Conservation (phyloP, 2,113 vertebrate genomes). For the Scophthalmus maximus region DNA sequence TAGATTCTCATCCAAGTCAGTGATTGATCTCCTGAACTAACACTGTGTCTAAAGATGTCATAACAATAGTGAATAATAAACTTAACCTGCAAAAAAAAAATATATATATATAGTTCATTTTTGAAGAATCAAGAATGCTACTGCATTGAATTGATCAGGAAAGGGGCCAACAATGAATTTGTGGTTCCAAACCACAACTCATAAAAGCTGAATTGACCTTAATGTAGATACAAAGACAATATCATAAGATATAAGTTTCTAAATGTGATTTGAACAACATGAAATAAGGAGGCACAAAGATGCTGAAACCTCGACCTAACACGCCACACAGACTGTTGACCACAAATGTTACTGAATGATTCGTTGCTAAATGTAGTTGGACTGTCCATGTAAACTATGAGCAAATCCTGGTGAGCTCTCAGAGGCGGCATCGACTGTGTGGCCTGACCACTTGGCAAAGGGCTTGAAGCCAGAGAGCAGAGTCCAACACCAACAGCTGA, state of each 20-base stretch:
- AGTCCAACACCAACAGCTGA: conserved; percentile 35
- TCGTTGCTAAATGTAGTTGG: background rate
- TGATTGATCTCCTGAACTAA: too few relatives aligned
- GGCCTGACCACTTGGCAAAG: conserved; percentile 49
- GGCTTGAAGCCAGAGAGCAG: conserved; percentile 38
- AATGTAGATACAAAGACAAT: background rate
- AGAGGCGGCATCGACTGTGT: conserved; percentile 45
- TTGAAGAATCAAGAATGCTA: too few relatives aligned
- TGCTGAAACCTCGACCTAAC: background rate
- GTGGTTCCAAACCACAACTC: too few relatives aligned
- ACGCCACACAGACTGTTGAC: conserved; percentile 47
- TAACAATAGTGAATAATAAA: too few relatives aligned
- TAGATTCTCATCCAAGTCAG: too few relatives aligned
- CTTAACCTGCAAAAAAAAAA: too few relatives aligned
- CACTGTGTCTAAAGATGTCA: too few relatives aligned
- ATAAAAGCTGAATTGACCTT: background rate
- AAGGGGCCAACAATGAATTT: too few relatives aligned
- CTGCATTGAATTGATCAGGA: too few relatives aligned
- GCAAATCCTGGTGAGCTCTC: conserved; percentile 1
- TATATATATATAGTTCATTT: too few relatives aligned
- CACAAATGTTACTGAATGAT: conserved; percentile 1
- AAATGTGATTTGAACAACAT: background rate
- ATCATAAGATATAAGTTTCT: background rate
- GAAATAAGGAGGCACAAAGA: background rate
- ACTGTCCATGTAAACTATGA: conserved; percentile 28